A percentile compares a stretch with the other conserved stretches of the same genome.
phyloP scores from a whole-genome alignment of 2,888 invertebrate species.

The Sinodicranocentrus sp. region DNA sequence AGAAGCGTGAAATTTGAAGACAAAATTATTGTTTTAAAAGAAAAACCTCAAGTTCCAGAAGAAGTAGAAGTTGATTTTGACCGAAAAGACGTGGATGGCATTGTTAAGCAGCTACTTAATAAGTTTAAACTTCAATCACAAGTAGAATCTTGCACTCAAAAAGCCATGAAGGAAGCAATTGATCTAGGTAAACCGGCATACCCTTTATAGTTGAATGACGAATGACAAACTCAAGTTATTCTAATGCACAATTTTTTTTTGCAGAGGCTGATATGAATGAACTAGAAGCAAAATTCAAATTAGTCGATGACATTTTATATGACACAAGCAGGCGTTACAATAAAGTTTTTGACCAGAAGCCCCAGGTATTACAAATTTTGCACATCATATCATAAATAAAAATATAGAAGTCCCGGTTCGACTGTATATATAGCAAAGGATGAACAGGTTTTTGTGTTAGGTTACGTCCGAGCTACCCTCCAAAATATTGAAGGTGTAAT shows the following conservation, averaged over 20 bases:
- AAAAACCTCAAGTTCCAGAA: neutral
- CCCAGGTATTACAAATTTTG: no score
- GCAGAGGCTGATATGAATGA: constrained; percentile 16
- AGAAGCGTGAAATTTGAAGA: no score
- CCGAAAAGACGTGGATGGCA: neutral
- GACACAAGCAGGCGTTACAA: constrained; percentile 17
- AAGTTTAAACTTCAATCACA: constrained; percentile 25
- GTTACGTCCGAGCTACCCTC: no score
- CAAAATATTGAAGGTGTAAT: no score
- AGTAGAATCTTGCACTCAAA: constrained; percentile 9
- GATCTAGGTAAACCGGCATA: constrained; percentile 29
- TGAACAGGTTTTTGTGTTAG: no score
- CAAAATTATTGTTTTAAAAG: neutral
- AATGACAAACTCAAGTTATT: neutral
- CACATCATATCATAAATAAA: no score
- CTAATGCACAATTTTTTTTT: constrained; percentile 2
- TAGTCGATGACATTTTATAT: neutral
- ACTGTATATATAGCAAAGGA: no score
- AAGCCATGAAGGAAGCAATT: neutral
- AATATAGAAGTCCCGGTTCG: no score
- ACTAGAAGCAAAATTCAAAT: neutral
- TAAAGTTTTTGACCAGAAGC: neutral
- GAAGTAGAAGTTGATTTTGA: constrained; percentile 37
- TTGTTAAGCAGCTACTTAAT: constrained; percentile 14
- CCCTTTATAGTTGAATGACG: no score